Evolutionary conservation across 2,888 invertebrate species (phyloP), one percentile per base, ranked within the genome.

Genomic region (Luperina nickerlii): DNA sequence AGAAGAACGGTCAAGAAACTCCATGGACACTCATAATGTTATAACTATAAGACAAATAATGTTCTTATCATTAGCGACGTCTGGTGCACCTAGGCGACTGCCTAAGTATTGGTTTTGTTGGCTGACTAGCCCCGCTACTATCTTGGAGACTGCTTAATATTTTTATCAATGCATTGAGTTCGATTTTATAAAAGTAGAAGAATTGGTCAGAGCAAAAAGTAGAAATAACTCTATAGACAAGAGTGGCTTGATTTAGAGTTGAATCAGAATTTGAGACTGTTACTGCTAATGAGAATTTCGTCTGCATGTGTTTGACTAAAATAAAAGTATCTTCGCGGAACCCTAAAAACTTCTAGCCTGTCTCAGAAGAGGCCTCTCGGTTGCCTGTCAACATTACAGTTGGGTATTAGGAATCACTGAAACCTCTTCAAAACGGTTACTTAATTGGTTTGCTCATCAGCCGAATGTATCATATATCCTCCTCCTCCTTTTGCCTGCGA

Each of bases 341-440:
- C 81, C 66, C 48, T 51, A 60, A 45, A 79, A 42, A 32, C 42
- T 15, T 5, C 15, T 8, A 60, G 18, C 7, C 8, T 51, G n/a
- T 48, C 51, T 62, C 24, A 32, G 60, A 57, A 54, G 20, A n/a
- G 66, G 42, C 42, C n/a, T 63, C 42, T 79, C n/a, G 18, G 24
- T n/a, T 66, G n/a, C 54, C 74, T 51, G 65, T 81, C 51, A 81
- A 67, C 66, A 71, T 80, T 42, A 80, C 24, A 60, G 32, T 51
- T 27, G 24, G 11, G 66, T 32, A 54, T 72, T 72, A 32, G 11
- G 32, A 51, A 15, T 51, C 57, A 38, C 38, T 20, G 20, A 42
- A 67, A 67, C 27, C 11, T 38, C 68, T 54, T 48, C 65, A n/a
- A 54, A 9, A 24, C 27, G 11, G 48, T 13, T 54, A 38, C 38